Base-by-base conservation (phyloP, 2,888 invertebrate genomes). In the Diachrysia chrysitis region DNA sequence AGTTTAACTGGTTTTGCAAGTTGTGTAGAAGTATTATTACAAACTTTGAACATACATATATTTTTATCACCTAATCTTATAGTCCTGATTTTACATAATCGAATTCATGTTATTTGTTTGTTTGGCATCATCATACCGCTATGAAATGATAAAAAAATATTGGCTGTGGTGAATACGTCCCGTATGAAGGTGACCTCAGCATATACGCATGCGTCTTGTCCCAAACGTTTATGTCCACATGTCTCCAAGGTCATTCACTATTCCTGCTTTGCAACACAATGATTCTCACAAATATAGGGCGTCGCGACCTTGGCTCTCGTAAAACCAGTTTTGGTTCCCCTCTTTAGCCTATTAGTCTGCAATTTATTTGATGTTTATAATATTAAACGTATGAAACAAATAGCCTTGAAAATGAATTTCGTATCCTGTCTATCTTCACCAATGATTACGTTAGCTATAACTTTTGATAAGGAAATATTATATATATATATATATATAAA, bases 261-360 rank as follows among this genome's bases (percentile, higher is more conserved):
- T 65, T 65, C 68, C 74, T 76, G 51, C 71, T 61, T 53, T 51
- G 70, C 71, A 65, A 68, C 68, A 73, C 73, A 74, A 73, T 68
- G 62, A 73, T 69, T 55, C 69, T 76, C 73, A 81, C 79, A 72
- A 72, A 79, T 74, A 83, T 79, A 83, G 83, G 84, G 76, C 81
- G 74, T 53, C 76, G 71, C 76, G 83, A 85, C 91, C 89, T 91
- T 90, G 86, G 79, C 81, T 75, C 66, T 75, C 29, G 68, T 57
- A 71, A 73, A 88, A 89, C 85, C 80, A 57, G 88, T 87, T 88
- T 79, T 80, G 75, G 64, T 67, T 53, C 66, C 23, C 48, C 67
- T 74, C 57, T 67, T 66, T 69, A 21, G 19, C 25, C 35, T 12
- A 54, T 32, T 62, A 32, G 21, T 53, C 67, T 58, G 63, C 69